These are phyloP conservation scores for Metridium senile DNA, from an alignment of 92 coral and sea anemone genomes.

Conservation along the genomic window DNA sequence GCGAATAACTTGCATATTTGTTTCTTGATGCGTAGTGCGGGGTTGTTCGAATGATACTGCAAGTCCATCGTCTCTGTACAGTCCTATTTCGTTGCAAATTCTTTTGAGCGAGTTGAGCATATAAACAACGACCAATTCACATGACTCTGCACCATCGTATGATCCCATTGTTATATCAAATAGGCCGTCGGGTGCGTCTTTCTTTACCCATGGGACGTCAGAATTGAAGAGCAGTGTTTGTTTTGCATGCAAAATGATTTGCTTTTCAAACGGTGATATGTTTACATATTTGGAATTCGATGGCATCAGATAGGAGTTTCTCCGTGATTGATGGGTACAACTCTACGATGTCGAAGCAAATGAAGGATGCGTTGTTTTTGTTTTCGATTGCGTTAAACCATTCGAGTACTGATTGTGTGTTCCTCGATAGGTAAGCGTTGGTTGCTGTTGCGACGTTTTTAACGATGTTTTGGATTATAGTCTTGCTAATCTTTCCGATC, in stretches of 20 bases:
- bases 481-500: constrained; percentile 8
- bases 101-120: constrained; percentile 4
- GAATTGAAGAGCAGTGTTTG: constrained; percentile 22
- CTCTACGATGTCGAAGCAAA: constrained; percentile 9
- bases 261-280: neutral
- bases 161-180: constrained; percentile 69
- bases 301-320: constrained; percentile 4
- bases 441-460: neutral
- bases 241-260: constrained; percentile 5
- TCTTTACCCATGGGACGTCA: constrained; percentile 36
- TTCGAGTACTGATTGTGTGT: constrained; percentile 7
- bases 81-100: constrained; percentile 23
- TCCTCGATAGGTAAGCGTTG: constrained; percentile 18
- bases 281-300: constrained; percentile 7
- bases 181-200: constrained; percentile 13
- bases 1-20: neutral
- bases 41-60: constrained; percentile 26
- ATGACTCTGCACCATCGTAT: constrained; percentile 57
- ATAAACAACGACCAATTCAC: constrained; percentile 41
- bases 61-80: constrained; percentile 56
- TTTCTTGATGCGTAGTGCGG: constrained; percentile 32
- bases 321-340: no score
- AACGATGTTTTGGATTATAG: constrained; percentile 8
- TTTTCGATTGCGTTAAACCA: constrained; percentile 34
- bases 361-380: constrained; percentile 17